Evolutionary conservation across 2,888 invertebrate genomes (phyloP), one percentile per base, ranked within the genome.

Genomic region (Teleiodes luculella): DNA sequence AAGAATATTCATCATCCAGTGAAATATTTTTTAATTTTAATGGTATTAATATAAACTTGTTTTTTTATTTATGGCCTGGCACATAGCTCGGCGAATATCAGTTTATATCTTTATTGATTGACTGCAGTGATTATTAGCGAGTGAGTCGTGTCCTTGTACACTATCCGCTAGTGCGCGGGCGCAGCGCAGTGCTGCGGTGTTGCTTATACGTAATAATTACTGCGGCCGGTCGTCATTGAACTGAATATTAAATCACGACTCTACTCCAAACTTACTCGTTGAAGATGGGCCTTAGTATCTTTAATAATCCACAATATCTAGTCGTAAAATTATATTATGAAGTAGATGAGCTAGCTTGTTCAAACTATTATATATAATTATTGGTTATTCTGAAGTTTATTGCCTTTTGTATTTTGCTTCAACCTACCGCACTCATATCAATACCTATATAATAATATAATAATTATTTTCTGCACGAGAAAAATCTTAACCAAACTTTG

Each of bases 161-260:
- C 28, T 10, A 37, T 37, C 33, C 49, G 49, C 20, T 18, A 10
- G 24, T 35, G n/a, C 35, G 48, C 28, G 36, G 4, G 18, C 48
- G 20, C 18, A 36, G n/a, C 36, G 6, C 6, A 31, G 3, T 24
- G 6, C 24, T 24, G 24, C 24, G 24, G 6, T 24, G 6, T 6
- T 24, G 24, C 24, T 24, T 41, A 16, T 28, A 31, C 18, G 37
- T 52, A 45, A 52, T 52, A 33, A 37, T 11, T 24, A 14, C 14
- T 52, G 36, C 61, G 61, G 61, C 53, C 54, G 68, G 69, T 11
- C 62, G 74, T 72, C 76, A 74, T 74, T 76, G 74, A 74, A 72
- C 72, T 69, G 53, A 67, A 69, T 68, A 68, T 57, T 55, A 61
- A 61, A 62, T 69, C 62, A 61, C 63, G 62, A 62, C 57, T 59